These are phyloP conservation scores for Cololabis saira DNA, from an alignment of 2,113 vertebrate genomes.

Conservation along the genomic window DNA sequence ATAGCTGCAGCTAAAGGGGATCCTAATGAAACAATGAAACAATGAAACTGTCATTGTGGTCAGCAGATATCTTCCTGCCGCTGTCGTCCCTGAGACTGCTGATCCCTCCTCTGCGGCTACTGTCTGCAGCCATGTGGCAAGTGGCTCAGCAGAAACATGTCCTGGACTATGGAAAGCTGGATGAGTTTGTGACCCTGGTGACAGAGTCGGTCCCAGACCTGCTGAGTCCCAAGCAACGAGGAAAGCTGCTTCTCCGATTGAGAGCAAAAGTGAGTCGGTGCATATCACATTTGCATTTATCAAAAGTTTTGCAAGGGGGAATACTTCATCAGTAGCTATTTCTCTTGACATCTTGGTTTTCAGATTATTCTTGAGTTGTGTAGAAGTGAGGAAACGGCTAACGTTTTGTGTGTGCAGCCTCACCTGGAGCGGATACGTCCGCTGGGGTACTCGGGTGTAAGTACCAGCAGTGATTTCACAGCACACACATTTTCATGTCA, in stretches of 20 bases:
- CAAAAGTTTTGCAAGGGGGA: neutral
- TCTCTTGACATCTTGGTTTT: neutral
- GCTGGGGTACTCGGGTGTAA: conserved; percentile 52
- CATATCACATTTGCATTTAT: no score
- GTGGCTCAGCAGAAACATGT: conserved; percentile 63
- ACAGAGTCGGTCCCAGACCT: conserved; percentile 73
- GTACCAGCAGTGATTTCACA: neutral
- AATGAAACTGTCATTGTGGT: no score
- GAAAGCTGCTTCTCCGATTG: conserved; percentile 78
- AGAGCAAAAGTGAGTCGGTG: conserved; percentile 74
- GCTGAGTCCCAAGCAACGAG: conserved; percentile 76
- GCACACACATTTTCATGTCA: no score
- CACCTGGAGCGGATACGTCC: conserved; percentile 64
- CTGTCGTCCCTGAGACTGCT: conserved; percentile 58
- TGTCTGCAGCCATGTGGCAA: conserved; percentile 77
- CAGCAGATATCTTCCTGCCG: conserved; percentile 58
- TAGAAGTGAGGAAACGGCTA: conserved; percentile 50
- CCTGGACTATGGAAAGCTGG: conserved; percentile 70
- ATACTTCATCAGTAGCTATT: neutral
- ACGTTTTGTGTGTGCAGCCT: conserved; percentile 43
- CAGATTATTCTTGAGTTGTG: conserved; percentile 71
- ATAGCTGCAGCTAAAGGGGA: no score
- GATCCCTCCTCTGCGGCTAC: conserved; percentile 69
- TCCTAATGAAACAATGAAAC: no score
- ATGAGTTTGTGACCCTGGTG: conserved; percentile 75